phyloP scores from a whole-genome alignment of 1,140 invertebrate genomes.

The Brachionus calyciflorus region DNA sequence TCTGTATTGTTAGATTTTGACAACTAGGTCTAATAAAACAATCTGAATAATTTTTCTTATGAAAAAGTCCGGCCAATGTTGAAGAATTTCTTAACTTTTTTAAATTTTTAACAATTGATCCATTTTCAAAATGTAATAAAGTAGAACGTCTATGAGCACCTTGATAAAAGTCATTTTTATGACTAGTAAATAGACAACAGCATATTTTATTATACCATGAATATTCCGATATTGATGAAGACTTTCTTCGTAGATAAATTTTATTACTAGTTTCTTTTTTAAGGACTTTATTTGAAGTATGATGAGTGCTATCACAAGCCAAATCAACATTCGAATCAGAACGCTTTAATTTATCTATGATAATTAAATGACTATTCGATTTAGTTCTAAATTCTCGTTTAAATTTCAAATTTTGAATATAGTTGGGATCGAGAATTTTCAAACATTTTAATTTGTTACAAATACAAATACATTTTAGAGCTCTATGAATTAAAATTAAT shows the following conservation, averaged over 20 bases:
- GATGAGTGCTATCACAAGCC: not conserved
- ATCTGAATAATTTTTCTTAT: not conserved
- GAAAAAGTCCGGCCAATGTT: not conserved
- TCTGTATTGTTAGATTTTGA: not conserved
- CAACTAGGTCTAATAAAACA: not conserved
- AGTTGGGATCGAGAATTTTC: not conserved
- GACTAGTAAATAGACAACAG: slow-evolving; percentile 23
- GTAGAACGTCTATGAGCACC: slow-evolving; percentile 5
- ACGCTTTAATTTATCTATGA: not conserved
- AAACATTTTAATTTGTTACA: not conserved
- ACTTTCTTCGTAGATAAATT: not conserved
- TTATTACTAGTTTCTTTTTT: not conserved
- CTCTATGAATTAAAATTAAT: not conserved
- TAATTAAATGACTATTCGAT: not conserved
- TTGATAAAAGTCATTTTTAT: slow-evolving; percentile 35
- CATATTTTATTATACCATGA: not conserved
- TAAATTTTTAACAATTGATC: not conserved
- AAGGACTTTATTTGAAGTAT: not conserved
- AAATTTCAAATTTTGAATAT: not conserved
- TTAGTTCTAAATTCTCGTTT: not conserved
- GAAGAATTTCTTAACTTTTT: not conserved
- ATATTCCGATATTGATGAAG: not conserved
- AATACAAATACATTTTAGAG: not conserved
- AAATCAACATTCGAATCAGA: slow-evolving; percentile 2
- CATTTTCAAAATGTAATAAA: not conserved